Base-by-base conservation (phyloP, 2,888 invertebrate species). In the Andrena minutula region DNA sequence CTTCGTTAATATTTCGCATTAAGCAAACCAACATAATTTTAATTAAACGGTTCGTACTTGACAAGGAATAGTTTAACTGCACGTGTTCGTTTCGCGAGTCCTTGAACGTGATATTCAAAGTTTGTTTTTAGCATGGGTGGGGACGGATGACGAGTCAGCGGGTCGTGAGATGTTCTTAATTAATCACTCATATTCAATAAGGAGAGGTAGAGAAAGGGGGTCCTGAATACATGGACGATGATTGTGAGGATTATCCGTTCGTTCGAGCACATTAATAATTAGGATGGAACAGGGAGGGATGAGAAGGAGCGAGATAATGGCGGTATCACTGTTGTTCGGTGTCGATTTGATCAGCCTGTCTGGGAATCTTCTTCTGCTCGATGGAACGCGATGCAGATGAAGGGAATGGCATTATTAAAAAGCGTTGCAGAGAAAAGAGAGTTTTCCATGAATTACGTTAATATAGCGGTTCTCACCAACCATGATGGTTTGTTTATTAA, bases 151-250 rank as follows among this genome's bases (percentile, higher is more conserved):
- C 80, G 82, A 82, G 82, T 79, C 81, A 85, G 85, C 88, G 70
- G 87, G 86, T 87, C 83, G 88, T 83, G 86, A 88, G 87, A 85
- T 90, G 89, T 86, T 89, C 88, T 88, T 90, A 90, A 90, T 90
- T 90, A 90, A 90, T 90, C 90, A 90, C 90, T 90, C 87, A 86
- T 88, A 88, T 89, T 90, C 89, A 90, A 91, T 91, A 90, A 90
- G 86, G 88, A 90, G 84, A 84, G 85, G 77, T 72, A 71, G 83
- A 83, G 84, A 65, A 83, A 82, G 83, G 84, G 75, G 78, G 83
- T 41, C 64, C 53, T 80, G 89, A 86, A 89, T 85, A 82, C 85
- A 84, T 85, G 85, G 88, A 85, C 89, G 90, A 90, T 90, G 90
- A 90, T 90, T 88, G 88, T 87, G 87, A 87, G 84, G 90, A 90